Evolutionary conservation across 2,888 invertebrate genomes (phyloP), one percentile per base, ranked within the genome.

Genomic region (Synergus itoensis): DNA sequence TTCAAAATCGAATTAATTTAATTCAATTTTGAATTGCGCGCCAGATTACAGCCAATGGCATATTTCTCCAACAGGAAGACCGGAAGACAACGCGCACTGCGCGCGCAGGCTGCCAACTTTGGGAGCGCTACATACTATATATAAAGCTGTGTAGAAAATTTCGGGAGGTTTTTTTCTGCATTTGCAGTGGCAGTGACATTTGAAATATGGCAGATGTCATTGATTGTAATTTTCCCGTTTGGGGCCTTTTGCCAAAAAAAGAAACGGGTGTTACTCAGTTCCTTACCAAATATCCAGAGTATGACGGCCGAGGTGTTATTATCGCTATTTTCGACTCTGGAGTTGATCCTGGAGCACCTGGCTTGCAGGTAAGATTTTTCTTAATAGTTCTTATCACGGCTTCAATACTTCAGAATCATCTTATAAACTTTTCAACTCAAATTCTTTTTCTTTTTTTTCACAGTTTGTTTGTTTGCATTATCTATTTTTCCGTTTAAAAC

Each of bases 301-400:
- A 96, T 91, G 98, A 99, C 94, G 99, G 99, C 62, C 94, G 98
- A 89, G 97, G 96, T 88, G 96, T 97, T 77, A 94, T 97, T 85
- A 98, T 99, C 91, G 99, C 99, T 64, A 97, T 99, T 91, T 96
- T 99, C 87, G 99, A 99, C 93, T 99, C 99, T 4, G 99, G 99
- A 11, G 97, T 99, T 78, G 99, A 99, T 94, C 99, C 99, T 40
- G 98, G 97, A 69, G 98, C 98, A 11, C 95, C 96, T 83, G 99
- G 99, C 82, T 94, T 99, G 87, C 96, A 97, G 96, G 99, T 97
- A 94, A 73, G 9, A 53, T 53, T n/a, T 53, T 77, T n/a, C 16
- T 73, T 79, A 3, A 28, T 3, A 60, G 5, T 36, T 36, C 36
- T 53, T 45, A 40, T 28, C 48, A 45, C 76, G 65, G n/a, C n/a